These are phyloP conservation scores for Cheilosia pagana DNA, from an alignment of 2,888 invertebrate species.

Conservation along the genomic window DNA sequence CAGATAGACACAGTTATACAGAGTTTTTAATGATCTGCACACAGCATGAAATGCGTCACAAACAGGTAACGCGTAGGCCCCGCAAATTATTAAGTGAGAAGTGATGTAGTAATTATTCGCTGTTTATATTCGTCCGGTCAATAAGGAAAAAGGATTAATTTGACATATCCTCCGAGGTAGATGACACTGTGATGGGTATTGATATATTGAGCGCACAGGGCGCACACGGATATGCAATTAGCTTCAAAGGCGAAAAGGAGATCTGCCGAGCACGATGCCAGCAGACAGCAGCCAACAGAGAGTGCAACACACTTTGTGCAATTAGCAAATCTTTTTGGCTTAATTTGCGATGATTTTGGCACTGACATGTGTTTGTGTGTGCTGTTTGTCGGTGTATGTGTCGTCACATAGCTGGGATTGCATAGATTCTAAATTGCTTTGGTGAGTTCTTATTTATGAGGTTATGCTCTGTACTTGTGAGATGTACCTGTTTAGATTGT, in stretches of 20 bases:
- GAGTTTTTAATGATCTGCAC: conserved; percentile 29
- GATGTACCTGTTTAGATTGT: not conserved
- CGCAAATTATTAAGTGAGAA: conserved; percentile 48
- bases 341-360: conserved; percentile 59
- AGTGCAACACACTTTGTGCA: conserved; percentile 69
- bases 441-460: not conserved
- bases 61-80: conserved; percentile 50
- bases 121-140: conserved; percentile 13
- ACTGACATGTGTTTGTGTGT: conserved; percentile 35
- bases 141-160: conserved; percentile 24
- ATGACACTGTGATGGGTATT: conserved; percentile 55
- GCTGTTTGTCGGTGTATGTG: conserved; percentile 27
- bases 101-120: conserved; percentile 47
- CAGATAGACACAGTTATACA: conserved; percentile 36
- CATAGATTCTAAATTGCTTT: conserved; percentile 35
- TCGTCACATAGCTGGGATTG: conserved; percentile 42
- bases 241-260: conserved; percentile 29
- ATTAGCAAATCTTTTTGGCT: conserved; percentile 72
- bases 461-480: conserved; percentile 14
- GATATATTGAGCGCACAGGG: conserved; percentile 48
- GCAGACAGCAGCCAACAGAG: conserved; percentile 30
- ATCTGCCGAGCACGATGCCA: conserved; percentile 40
- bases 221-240: conserved; percentile 17
- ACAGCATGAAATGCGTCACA: conserved; percentile 55
- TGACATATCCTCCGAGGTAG: conserved; percentile 44